Conservation (phyloP, 2,797 vertebrate genomes). For the Darevskia mixta region DNA sequence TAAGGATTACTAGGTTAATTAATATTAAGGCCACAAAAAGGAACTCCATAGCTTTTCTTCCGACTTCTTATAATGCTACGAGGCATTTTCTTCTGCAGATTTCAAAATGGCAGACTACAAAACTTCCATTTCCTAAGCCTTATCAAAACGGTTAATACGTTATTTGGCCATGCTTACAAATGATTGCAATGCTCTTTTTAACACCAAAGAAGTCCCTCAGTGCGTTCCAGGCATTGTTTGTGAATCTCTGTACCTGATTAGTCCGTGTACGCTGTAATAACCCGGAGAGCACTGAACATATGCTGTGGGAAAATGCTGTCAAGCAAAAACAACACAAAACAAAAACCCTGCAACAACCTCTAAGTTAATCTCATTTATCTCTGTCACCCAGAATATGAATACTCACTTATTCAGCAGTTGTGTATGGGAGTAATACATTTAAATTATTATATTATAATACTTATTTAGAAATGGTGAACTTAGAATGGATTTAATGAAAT, state of each 20-base stretch:
- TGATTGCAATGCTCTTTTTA: conserved; percentile 69
- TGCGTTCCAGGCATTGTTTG: conserved; percentile 70
- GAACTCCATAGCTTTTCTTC: conserved; percentile 10
- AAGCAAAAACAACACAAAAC: conserved; percentile 69
- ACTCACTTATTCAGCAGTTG: conserved; percentile 57
- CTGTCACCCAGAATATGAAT: conserved; percentile 70
- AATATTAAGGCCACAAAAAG: conserved; percentile 36
- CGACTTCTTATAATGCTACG: not conserved
- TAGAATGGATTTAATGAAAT: conserved; percentile 55
- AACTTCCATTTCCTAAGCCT: conserved; percentile 51
- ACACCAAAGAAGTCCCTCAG: conserved; percentile 64
- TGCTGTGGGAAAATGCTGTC: conserved; percentile 79
- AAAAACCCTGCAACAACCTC: not conserved
- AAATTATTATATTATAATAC: conserved; percentile 54
- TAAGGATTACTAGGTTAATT: not conserved
- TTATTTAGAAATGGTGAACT: conserved; percentile 56
- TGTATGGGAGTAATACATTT: conserved; percentile 41
- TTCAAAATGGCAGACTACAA: conserved; percentile 27
- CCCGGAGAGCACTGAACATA: conserved; percentile 76
- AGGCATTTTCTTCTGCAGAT: not conserved
- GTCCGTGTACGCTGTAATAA: conserved; percentile 71
- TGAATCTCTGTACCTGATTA: conserved; percentile 76
- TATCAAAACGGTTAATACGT: conserved; percentile 73
- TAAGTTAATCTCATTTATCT: conserved; percentile 75
- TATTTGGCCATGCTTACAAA: conserved; percentile 77